Percentiles rank a stretch among this genome's conserved stretches.
Evolutionary conservation across 1,140 invertebrate species (phyloP).

Genomic region (Cyrtorhinus lividipennis): DNA sequence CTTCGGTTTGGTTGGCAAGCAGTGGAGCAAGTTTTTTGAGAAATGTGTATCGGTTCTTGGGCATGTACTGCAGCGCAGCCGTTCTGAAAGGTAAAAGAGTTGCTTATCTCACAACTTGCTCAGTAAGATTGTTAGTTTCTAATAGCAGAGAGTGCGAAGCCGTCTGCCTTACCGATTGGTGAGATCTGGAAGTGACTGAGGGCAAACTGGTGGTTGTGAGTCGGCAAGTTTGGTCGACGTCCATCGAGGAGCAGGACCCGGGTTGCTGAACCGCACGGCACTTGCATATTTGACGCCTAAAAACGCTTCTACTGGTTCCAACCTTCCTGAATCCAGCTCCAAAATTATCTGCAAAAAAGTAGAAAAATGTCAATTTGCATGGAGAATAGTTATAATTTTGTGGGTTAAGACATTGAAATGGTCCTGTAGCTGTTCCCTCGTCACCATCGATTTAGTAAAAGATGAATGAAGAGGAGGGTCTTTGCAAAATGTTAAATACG

Average conservation of each 20-base stretch:
- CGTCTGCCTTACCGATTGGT: slow-evolving; percentile 34
- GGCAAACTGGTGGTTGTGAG: slow-evolving; percentile 60
- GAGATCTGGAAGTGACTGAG: slow-evolving; percentile 57
- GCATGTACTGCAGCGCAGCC: slow-evolving; percentile 49
- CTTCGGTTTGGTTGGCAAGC: slow-evolving; percentile 68
- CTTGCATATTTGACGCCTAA: slow-evolving; percentile 62
- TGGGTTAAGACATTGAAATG: no score
- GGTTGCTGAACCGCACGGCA: slow-evolving; percentile 50
- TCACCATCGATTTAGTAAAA: no score
- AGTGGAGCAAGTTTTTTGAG: slow-evolving; percentile 45
- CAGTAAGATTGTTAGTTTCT: background rate
- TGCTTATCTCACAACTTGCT: background rate
- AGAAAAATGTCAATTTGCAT: background rate
- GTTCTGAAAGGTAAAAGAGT: slow-evolving; percentile 31
- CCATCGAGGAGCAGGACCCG: slow-evolving; percentile 46
- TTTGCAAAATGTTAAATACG: no score
- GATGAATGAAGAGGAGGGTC: no score
- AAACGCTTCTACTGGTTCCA: slow-evolving; percentile 68
- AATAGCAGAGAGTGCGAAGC: background rate
- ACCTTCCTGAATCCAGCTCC: slow-evolving; percentile 54
- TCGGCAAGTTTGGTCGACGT: slow-evolving; percentile 59
- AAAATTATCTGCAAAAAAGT: slow-evolving; percentile 37
- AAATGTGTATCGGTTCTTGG: slow-evolving; percentile 48
- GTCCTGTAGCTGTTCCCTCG: no score
- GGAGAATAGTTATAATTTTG: no score